Percentiles rank a stretch among this genome's conserved stretches.
Conservation (phyloP, 2,797 vertebrate genomes). For the Muscicapa comitata region DNA sequence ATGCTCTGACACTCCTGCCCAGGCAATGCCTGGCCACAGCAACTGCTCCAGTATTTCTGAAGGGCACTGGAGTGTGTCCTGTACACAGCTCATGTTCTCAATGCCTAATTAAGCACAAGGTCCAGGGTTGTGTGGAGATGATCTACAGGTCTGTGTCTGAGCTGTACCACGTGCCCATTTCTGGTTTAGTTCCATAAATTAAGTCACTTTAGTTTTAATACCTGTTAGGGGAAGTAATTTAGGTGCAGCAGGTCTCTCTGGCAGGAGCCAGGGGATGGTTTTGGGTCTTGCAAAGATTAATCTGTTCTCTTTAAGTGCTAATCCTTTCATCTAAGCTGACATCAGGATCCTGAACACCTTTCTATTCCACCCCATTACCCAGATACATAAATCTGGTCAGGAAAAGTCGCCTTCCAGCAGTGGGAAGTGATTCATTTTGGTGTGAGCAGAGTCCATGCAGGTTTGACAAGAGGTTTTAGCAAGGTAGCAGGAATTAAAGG, state of each 20-base stretch:
- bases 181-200: not conserved
- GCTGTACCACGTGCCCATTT: fast-evolving
- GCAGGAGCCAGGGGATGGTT: not conserved
- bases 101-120: not conserved
- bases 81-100: not conserved
- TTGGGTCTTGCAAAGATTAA: not conserved
- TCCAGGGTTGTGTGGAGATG: not conserved
- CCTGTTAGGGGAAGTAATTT: not conserved
- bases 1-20: not conserved
- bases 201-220: not conserved
- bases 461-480: not conserved
- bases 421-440: not conserved
- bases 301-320: not conserved
- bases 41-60: not conserved
- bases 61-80: not conserved
- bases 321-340: not conserved
- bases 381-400: not conserved
- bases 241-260: not conserved
- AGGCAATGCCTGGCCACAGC: not conserved
- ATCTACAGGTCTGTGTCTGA: not conserved
- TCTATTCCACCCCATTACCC: not conserved
- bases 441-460: not conserved
- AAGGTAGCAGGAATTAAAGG: conserved; percentile 27
- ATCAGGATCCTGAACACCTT: not conserved
- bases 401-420: not conserved